Evolutionary conservation across 2,113 vertebrate genomes (phyloP).

Genomic region (Parotia lawesii): DNA sequence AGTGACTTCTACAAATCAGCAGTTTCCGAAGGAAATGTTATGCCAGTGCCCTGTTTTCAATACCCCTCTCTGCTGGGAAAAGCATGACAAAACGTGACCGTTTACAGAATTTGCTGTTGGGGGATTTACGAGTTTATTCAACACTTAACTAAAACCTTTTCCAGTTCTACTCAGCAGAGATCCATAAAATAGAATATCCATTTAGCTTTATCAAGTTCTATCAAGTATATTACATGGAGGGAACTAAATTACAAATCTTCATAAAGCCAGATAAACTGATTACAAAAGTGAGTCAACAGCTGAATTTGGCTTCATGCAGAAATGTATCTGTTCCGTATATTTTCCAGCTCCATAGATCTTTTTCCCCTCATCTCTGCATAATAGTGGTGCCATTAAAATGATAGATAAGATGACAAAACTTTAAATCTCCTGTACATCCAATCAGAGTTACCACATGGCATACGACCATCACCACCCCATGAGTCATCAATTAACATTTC

Average conservation of each 20-base stretch:
- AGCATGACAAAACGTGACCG: background rate
- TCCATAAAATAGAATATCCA: background rate
- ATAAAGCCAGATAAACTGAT: background rate
- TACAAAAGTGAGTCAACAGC: background rate
- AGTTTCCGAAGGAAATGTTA: background rate
- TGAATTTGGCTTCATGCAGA: background rate
- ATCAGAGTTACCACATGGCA: background rate
- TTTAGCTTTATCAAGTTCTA: background rate
- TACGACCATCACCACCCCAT: accelerated
- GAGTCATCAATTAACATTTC: background rate
- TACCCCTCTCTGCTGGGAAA: background rate
- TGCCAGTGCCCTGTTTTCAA: background rate
- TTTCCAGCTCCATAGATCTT: background rate
- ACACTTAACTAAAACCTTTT: background rate
- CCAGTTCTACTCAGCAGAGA: background rate
- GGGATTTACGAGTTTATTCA: background rate
- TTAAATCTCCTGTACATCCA: background rate
- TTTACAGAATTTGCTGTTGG: background rate
- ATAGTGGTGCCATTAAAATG: background rate
- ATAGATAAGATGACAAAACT: background rate
- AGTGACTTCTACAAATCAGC: background rate
- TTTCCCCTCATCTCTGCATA: background rate
- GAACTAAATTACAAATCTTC: background rate
- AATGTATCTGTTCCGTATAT: background rate
- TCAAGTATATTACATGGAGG: background rate